Evolutionary conservation across 2,113 vertebrate species (phyloP).

Genomic region (Myrmophylax atrothorax): DNA sequence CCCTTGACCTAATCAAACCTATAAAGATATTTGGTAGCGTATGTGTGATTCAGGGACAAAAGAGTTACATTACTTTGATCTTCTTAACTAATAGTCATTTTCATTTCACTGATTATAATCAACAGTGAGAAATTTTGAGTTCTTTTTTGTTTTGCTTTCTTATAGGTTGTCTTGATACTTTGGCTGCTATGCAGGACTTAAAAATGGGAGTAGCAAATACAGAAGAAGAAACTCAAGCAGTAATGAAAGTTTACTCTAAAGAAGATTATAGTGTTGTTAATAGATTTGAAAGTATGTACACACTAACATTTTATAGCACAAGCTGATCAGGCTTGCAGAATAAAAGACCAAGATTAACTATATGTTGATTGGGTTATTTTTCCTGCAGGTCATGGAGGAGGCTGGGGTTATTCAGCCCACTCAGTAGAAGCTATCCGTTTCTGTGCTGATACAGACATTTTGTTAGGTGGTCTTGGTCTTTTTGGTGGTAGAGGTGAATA

Average conservation of each 20-base stretch:
- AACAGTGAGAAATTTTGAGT: neutral
- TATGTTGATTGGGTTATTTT: neutral
- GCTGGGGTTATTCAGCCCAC: slow-evolving; percentile 98
- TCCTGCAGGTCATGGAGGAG: slow-evolving; percentile 93
- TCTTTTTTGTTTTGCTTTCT: slow-evolving; percentile 4
- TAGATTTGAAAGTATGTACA: slow-evolving; percentile 95
- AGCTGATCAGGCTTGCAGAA: neutral
- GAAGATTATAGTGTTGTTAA: slow-evolving; percentile 98
- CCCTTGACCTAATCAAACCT: neutral
- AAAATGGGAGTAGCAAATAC: slow-evolving; percentile 95
- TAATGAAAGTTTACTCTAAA: slow-evolving; percentile 99
- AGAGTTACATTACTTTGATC: neutral
- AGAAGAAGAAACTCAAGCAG: slow-evolving; percentile 97
- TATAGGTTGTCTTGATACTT: slow-evolving; percentile 94
- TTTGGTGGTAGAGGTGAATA: slow-evolving; percentile 98
- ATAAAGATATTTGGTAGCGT: rapidly evolving
- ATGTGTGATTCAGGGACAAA: neutral
- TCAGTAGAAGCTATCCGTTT: slow-evolving; percentile 98
- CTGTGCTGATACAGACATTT: slow-evolving; percentile 94
- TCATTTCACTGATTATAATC: neutral
- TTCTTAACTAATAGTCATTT: neutral
- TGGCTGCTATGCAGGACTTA: slow-evolving; percentile 97
- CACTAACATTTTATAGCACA: neutral
- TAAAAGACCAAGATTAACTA: neutral
- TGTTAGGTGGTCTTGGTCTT: slow-evolving; percentile 95